Evolutionary conservation across 2,888 invertebrate genomes (phyloP), one percentile per base, ranked within the genome.

Genomic region (Diarsia brunnea): DNA sequence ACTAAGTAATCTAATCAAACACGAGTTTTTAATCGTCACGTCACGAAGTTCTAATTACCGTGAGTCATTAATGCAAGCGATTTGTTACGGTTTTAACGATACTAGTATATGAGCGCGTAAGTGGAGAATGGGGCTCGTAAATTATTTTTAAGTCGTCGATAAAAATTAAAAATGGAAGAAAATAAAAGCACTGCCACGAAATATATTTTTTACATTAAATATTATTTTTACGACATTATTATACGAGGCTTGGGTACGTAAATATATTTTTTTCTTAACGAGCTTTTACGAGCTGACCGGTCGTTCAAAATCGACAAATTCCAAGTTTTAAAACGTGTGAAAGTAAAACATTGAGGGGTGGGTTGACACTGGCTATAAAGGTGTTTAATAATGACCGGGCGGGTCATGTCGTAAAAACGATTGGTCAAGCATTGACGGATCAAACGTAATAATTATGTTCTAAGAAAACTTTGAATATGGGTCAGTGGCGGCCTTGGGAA

Each of bases 301-400:
- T 94, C 93, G 91, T 93, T 92, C 85, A 77, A 89, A 90, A 92
- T 90, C 89, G 93, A 93, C 93, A 93, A 94, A 95, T 93, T 92
- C 93, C 90, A 91, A 85, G 88, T 94, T 94, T 95, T 92, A 94
- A 92, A 95, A 95, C 95, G 95, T 96, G 95, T 95, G 95, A 96
- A 95, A 95, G 94, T 94, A 92, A 92, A 95, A 93, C 90, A 94
- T 91, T 93, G 93, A 91, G 92, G 92, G 93, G 92, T 92, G 84
- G 81, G 84, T 89, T 90, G 91, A 92, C 92, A 88, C 79, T 70
- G 78, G 88, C 87, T 88, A 92, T 93, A 93, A 94, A 94, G 92
- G 89, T 89, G 84, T 80, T 90, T 90, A 90, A 92, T 92, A 91
- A 91, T 80, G 92, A 90, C 92, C 92, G 91, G 91, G 87, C 90